phyloP scores from a whole-genome alignment of 2,797 vertebrate genomes.

The Muscicapa striata region DNA sequence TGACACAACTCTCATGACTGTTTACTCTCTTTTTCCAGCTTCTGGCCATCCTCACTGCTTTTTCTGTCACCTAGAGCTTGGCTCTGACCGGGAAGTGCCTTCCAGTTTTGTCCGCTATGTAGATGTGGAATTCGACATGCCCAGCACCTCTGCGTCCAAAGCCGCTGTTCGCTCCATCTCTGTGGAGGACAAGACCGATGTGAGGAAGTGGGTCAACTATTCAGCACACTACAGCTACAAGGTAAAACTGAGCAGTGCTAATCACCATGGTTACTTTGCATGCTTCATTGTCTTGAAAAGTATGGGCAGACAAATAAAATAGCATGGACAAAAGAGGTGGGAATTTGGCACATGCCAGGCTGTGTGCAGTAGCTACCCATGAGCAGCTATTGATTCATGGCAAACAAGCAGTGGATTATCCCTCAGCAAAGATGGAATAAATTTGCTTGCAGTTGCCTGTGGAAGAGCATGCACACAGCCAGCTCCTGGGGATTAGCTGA shows the following conservation, averaged over 20 bases:
- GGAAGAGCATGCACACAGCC: background rate
- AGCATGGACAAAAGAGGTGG: background rate
- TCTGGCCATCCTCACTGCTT: slow-evolving; percentile 90
- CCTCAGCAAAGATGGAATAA: background rate
- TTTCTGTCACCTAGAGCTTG: slow-evolving; percentile 90
- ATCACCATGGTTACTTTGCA: background rate
- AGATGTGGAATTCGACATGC: slow-evolving; percentile 89
- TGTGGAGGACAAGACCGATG: slow-evolving; percentile 79
- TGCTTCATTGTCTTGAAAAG: background rate
- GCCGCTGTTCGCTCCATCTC: slow-evolving; percentile 83
- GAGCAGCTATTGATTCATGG: background rate
- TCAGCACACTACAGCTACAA: slow-evolving; percentile 89
- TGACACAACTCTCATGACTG: background rate
- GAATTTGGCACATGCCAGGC: background rate
- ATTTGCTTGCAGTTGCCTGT: background rate
- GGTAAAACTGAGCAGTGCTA: slow-evolving; percentile 69
- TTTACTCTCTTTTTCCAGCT: slow-evolving; percentile 61
- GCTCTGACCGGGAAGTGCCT: slow-evolving; percentile 89
- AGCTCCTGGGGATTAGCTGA: background rate
- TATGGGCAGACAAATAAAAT: background rate
- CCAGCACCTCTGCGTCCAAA: slow-evolving; percentile 85
- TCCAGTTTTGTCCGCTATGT: slow-evolving; percentile 79
- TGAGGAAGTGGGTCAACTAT: slow-evolving; percentile 91
- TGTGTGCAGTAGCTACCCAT: background rate
- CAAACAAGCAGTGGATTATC: background rate